Evolutionary conservation across 2,113 vertebrate genomes (phyloP).

Genomic region (Eptesicus fuscus): DNA sequence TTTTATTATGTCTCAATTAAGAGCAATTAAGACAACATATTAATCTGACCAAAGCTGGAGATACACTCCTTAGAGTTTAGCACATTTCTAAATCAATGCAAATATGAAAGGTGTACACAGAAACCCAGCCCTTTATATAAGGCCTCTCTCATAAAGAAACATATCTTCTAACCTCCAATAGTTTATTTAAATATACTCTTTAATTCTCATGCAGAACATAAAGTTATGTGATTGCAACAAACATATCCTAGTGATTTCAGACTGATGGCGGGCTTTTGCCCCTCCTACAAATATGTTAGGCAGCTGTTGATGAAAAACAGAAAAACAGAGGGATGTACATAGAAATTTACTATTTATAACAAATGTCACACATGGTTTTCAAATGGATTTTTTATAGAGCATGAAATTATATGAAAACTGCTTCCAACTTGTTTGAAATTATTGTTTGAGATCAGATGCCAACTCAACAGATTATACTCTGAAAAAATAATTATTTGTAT

Average conservation of each 20-base stretch:
- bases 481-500: slow-evolving; percentile 72
- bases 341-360: slow-evolving; percentile 54
- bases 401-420: slow-evolving; percentile 73
- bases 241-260: not conserved
- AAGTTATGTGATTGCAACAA: not conserved
- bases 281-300: slow-evolving; percentile 30
- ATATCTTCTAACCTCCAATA: not conserved
- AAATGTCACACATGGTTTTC: slow-evolving; percentile 61
- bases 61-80: not conserved
- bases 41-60: not conserved
- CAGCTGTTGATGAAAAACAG: slow-evolving; percentile 55
- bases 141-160: not conserved
- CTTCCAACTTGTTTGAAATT: slow-evolving; percentile 74
- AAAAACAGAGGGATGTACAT: slow-evolving; percentile 49
- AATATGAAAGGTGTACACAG: not conserved
- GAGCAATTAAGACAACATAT: not conserved
- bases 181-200: not conserved
- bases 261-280: slow-evolving; percentile 16
- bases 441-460: slow-evolving; percentile 71
- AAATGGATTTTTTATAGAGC: slow-evolving; percentile 75
- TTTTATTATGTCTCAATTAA: not conserved
- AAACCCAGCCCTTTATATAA: not conserved
- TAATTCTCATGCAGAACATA: not conserved
- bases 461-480: slow-evolving; percentile 74
- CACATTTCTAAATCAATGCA: not conserved